phyloP scores from a whole-genome alignment of 1,140 invertebrate genomes.

The Drosophila insularis region DNA sequence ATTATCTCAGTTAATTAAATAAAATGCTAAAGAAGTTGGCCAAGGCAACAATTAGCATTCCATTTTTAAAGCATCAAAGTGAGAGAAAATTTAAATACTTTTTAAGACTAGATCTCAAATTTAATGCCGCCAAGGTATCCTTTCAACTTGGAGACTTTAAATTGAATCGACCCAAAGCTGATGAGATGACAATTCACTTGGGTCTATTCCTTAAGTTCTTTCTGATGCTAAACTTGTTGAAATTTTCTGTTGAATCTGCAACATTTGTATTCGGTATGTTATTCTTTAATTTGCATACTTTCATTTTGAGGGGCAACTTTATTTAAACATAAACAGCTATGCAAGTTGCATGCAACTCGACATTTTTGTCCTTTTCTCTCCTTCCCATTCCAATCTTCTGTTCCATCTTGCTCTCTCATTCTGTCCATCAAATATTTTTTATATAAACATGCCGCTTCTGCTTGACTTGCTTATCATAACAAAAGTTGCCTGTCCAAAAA shows the following conservation, averaged over 20 bases:
- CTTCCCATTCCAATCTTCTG: neutral
- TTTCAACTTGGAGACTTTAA: too few relatives aligned
- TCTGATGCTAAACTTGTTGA: too few relatives aligned
- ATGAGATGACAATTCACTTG: too few relatives aligned
- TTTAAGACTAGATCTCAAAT: too few relatives aligned
- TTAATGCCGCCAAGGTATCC: too few relatives aligned
- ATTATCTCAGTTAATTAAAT: neutral
- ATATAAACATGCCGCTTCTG: constrained; percentile 59
- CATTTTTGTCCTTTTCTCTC: constrained; percentile 3
- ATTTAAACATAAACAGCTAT: constrained; percentile 58
- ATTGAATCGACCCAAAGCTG: too few relatives aligned
- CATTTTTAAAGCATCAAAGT: too few relatives aligned
- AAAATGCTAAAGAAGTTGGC: too few relatives aligned
- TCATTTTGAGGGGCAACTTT: constrained; percentile 36
- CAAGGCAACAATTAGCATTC: too few relatives aligned
- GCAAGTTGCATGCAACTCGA: constrained; percentile 37
- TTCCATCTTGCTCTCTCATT: constrained; percentile 5
- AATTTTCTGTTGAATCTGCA: too few relatives aligned
- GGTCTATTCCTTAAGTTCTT: too few relatives aligned
- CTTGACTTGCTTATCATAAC: constrained; percentile 74
- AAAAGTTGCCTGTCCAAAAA: constrained; percentile 55
- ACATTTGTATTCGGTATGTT: neutral
- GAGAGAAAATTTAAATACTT: too few relatives aligned
- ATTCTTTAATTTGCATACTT: constrained; percentile 7
- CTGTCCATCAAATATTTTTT: constrained; percentile 18